A percentile compares a stretch with the other conserved stretches of the same genome.
These are phyloP conservation scores for Drosophila kohkoa DNA, from an alignment of 1,140 invertebrate genomes.

Conservation along the genomic window DNA sequence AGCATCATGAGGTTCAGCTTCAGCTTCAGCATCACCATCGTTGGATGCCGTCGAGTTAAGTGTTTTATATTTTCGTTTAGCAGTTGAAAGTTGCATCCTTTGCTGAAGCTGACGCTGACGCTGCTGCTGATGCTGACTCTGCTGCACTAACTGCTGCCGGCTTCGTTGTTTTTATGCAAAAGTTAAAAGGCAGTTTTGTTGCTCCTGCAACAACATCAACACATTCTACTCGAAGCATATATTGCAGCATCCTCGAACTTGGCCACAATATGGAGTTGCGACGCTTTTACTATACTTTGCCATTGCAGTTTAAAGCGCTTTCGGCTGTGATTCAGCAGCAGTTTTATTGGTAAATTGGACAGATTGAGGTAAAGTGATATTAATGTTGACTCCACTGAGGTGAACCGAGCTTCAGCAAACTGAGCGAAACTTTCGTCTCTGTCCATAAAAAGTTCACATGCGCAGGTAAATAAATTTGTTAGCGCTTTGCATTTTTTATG, in stretches of 20 bases:
- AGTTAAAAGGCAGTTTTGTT: slow-evolving; percentile 73
- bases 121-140: slow-evolving; percentile 21
- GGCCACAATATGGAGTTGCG: slow-evolving; percentile 30
- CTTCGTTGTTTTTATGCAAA: slow-evolving; percentile 76
- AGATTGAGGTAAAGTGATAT: slow-evolving; percentile 80
- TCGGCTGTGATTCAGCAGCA: slow-evolving; percentile 56
- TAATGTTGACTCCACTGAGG: slow-evolving; percentile 52
- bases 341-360: slow-evolving; percentile 82
- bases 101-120: slow-evolving; percentile 25
- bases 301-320: slow-evolving; percentile 70
- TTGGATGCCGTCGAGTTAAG: slow-evolving; percentile 75
- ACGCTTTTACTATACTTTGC: slow-evolving; percentile 41
- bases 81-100: slow-evolving; percentile 82
- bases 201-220: slow-evolving; percentile 32
- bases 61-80: slow-evolving; percentile 84
- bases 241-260: too few species aligned
- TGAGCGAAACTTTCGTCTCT: slow-evolving; percentile 3
- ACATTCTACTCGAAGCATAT: too few species aligned
- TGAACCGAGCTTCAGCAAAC: slow-evolving; percentile 1
- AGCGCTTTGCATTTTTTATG: slow-evolving; percentile 18
- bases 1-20: slow-evolving; percentile 3
- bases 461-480: slow-evolving; percentile 29
- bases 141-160: slow-evolving; percentile 60
- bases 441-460: slow-evolving; percentile 15
- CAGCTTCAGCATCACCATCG: slow-evolving; percentile 19